phyloP scores from a whole-genome alignment of 23 tunicate genomes.

The Ciona savignyi region DNA sequence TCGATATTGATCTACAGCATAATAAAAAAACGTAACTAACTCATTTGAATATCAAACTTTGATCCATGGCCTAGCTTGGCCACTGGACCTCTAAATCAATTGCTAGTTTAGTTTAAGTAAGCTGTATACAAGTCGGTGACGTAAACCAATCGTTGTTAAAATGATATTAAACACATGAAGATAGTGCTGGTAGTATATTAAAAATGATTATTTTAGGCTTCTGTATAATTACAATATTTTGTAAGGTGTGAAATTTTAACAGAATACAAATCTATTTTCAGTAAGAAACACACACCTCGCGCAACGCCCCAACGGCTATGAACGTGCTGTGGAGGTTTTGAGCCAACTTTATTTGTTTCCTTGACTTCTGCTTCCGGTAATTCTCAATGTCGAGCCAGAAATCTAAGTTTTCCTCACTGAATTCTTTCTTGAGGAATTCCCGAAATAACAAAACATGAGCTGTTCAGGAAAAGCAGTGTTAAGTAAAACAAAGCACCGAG shows the following conservation, averaged over 20 bases:
- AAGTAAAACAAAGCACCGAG: too few species aligned
- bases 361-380: not conserved
- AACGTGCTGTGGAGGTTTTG: not conserved
- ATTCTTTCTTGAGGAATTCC: slow-evolving; percentile 1
- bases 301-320: not conserved
- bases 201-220: too few species aligned
- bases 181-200: not conserved
- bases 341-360: not conserved
- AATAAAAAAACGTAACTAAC: not conserved
- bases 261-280: not conserved
- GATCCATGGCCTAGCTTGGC: too few species aligned
- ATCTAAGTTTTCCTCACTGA: slow-evolving; percentile 3
- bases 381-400: slow-evolving; percentile 5
- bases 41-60: not conserved
- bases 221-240: too few species aligned
- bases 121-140: not conserved
- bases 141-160: not conserved
- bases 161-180: not conserved
- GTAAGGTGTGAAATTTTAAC: too few species aligned
- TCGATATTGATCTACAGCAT: slow-evolving; percentile 3
- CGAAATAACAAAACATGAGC: not conserved
- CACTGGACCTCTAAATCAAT: too few species aligned
- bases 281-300: not conserved
- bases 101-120: too few species aligned
- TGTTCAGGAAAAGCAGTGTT: too few species aligned